Percentiles rank a stretch among this genome's conserved stretches.
Evolutionary conservation across 2,113 vertebrate genomes (phyloP).

Genomic region (Corydoras sp.): DNA sequence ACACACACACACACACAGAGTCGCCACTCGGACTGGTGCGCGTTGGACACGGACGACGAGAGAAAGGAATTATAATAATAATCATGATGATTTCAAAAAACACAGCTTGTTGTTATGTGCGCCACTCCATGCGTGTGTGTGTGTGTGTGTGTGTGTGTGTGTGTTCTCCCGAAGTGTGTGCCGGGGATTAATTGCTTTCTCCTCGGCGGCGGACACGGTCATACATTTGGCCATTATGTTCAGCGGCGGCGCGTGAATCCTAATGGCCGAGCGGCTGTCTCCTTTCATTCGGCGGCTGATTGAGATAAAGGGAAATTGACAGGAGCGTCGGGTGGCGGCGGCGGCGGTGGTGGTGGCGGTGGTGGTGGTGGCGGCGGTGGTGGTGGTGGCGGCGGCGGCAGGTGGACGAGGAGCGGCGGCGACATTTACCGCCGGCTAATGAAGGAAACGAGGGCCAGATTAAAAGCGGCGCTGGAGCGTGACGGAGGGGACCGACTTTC

Average conservation of each 20-base stretch:
- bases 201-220: slow-evolving; percentile 51
- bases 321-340: slow-evolving; percentile 16
- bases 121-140: slow-evolving; percentile 32
- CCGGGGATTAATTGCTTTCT: slow-evolving; percentile 56
- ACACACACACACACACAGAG: no score
- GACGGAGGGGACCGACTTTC: not conserved
- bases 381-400: slow-evolving; percentile 13
- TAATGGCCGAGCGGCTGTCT: slow-evolving; percentile 38
- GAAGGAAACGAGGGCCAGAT: slow-evolving; percentile 25
- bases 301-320: slow-evolving; percentile 44
- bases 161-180: slow-evolving; percentile 31
- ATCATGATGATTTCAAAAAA: slow-evolving; percentile 36
- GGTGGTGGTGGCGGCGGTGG: slow-evolving; percentile 7
- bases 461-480: not conserved
- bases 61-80: slow-evolving; percentile 32
- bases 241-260: slow-evolving; percentile 52
- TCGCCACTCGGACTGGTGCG: not conserved
- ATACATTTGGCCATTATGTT: slow-evolving; percentile 58
- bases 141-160: no score
- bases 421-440: slow-evolving; percentile 32
- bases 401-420: slow-evolving; percentile 22
- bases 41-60: slow-evolving; percentile 31
- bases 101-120: slow-evolving; percentile 42
- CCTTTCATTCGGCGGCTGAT: slow-evolving; percentile 39
- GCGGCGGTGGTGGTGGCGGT: slow-evolving; percentile 16